Evolutionary conservation across 37 sponge, comb jelly and placozoan genomes (phyloP), one percentile per base, ranked within the genome.

Genomic region (Tethya wilhelma): DNA sequence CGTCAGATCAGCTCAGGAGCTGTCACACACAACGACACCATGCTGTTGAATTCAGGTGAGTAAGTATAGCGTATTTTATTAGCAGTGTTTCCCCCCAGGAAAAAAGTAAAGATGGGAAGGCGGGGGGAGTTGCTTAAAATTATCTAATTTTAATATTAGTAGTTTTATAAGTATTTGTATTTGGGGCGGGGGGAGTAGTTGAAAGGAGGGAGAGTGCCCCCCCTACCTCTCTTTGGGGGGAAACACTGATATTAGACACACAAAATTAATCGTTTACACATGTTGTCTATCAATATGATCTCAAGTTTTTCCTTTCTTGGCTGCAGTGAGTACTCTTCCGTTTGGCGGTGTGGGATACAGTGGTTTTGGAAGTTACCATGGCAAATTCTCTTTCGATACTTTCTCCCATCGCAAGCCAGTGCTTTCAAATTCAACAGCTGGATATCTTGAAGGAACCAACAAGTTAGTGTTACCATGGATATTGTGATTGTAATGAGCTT

Each of bases 271-370:
- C n/a, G 63, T n/a, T 60, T n/a, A 60, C 28, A 23, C 28, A 17
- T n/a, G 25, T 60, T 26, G 7, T 60, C 11, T 60, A 60, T 12
- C 28, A 60, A 12, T 60, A 60, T 8, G 20, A 8, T 7, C 6
- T 37, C 11, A 37, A 4, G 23, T 67, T 32, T 23, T 56, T 57
- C 34, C n/a, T n/a, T n/a, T n/a, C n/a, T n/a, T 73, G 8, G 8
- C 19, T 73, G 2, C 58, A 81, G 89, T 89, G 22, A 56, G 64
- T 30, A 83, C 73, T 36, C 81, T 97, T 23, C 97, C 97, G 17
- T 97, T 97, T 78, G 97, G 97, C 38, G 97, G 97, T 44, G 94
- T 97, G 2, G 97, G 97, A 4, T 44, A 86, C 79, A 97, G 97
- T 85, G 97, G 97, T 4, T 88, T 87, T 41, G 97, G 97, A 40